These are phyloP conservation scores for Brachypalpus laphriformis DNA, from an alignment of 2,888 invertebrate genomes.

Conservation along the genomic window DNA sequence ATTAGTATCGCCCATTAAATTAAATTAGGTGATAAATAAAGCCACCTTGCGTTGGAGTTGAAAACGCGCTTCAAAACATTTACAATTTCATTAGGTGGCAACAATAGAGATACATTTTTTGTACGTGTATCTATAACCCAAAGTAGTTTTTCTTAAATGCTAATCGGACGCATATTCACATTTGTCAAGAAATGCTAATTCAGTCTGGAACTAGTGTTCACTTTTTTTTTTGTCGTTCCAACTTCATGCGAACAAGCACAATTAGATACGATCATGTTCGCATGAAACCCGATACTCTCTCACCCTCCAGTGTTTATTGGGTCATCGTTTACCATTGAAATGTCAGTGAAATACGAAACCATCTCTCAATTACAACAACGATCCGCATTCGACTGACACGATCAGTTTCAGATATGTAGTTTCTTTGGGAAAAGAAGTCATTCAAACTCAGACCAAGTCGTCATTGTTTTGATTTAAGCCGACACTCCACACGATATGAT, in stretches of 20 bases:
- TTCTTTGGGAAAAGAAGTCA: conserved; percentile 22
- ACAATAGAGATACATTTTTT: conserved; percentile 40
- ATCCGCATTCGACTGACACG: conserved; percentile 9
- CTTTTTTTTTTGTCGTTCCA: too few relatives aligned
- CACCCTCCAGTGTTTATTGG: conserved; percentile 52
- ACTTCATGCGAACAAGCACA: conserved; percentile 3
- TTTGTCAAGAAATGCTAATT: conserved; percentile 55
- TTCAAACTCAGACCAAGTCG: not conserved
- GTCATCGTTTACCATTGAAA: conserved; percentile 66
- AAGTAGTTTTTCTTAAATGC: conserved; percentile 44
- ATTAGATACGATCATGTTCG: conserved; percentile 63
- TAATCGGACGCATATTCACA: conserved; percentile 64
- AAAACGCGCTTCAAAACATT: conserved; percentile 36
- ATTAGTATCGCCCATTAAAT: conserved; percentile 52
- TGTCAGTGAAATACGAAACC: conserved; percentile 65
- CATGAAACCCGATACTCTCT: conserved; percentile 53
- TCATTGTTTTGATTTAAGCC: conserved; percentile 24
- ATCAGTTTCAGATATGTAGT: conserved; percentile 35
- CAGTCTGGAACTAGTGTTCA: too few relatives aligned
- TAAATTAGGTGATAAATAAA: conserved; percentile 56
- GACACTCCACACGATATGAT: not conserved
- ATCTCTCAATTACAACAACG: conserved; percentile 22
- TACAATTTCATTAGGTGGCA: conserved; percentile 69
- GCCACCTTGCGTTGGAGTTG: conserved; percentile 36
- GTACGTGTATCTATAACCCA: not conserved